Evolutionary conservation across 2,888 invertebrate species (phyloP), one percentile per base, ranked within the genome.

Genomic region (Mesorhabditis sp.): DNA sequence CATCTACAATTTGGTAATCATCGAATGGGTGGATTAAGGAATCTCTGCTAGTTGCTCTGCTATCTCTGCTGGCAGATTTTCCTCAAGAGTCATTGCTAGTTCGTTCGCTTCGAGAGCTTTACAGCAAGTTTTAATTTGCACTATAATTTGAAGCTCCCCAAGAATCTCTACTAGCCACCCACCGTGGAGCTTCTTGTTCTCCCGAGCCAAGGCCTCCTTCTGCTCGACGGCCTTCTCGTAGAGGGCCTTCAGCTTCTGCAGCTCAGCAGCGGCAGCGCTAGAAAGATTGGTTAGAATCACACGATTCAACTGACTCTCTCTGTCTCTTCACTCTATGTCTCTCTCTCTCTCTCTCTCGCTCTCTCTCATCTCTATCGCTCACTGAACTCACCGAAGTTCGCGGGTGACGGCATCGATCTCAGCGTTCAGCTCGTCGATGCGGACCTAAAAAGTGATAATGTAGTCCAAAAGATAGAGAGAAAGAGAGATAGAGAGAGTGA

Each of bases 151-250:
- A 28, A 28, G 28, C 28, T 28, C 28, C 28, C 28, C 28, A 28
- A 28, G 28, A 28, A 28, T 28, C 28, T 28, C 28, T 28, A 28
- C 28, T 28, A 28, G 28, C 28, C 28, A 28, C 28, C 13, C 86
- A 95, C 95, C 94, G 87, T 91, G 91, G 88, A 97, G 90, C 89
- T 95, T 95, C 91, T 95, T 95, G 90, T 96, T 96, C 88, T 97
- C 97, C 86, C 96, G 91, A 83, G 91, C 91, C 82, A 98, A 91
- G 86, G 92, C 92, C 86, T 93, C 93, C 89, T 94, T 95, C 87
- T 93, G 91, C 88, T 97, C 97, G 84, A 94, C 91, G 83, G 94
- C 93, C 90, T 96, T 96, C 89, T 95, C 95, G 87, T 95, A 90
- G 88, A 95, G 93, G 87, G 94, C 93, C 83, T 90, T 90, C 87